Evolutionary conservation across 2,797 vertebrate species (phyloP).

Genomic region (Bovichtus variegatus): DNA sequence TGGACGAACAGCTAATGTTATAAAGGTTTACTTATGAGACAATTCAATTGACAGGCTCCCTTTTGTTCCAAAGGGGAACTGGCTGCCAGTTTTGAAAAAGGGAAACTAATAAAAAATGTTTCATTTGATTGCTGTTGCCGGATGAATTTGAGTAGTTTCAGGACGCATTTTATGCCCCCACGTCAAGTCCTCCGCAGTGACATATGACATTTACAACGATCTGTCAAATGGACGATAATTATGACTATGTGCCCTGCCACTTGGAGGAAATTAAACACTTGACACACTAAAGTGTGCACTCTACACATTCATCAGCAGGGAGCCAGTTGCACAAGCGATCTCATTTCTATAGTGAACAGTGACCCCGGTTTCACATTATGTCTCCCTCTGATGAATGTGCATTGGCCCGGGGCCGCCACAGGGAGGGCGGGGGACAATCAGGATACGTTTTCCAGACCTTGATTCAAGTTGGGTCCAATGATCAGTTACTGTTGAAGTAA

Average conservation of each 20-base stretch:
- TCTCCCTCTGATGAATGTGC: slow-evolving; percentile 13
- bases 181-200: slow-evolving; percentile 44
- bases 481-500: slow-evolving; percentile 26
- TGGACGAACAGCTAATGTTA: slow-evolving; percentile 34
- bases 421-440: neutral
- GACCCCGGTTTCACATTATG: slow-evolving; percentile 27
- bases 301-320: slow-evolving; percentile 32
- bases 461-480: slow-evolving; percentile 12
- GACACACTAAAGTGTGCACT: slow-evolving; percentile 31
- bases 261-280: slow-evolving; percentile 69
- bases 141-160: slow-evolving; percentile 54
- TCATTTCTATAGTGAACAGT: slow-evolving; percentile 43
- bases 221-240: slow-evolving; percentile 55
- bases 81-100: slow-evolving; percentile 53
- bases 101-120: slow-evolving; percentile 67
- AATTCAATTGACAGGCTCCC: slow-evolving; percentile 64
- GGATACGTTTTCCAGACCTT: slow-evolving; percentile 6
- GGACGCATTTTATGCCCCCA: slow-evolving; percentile 37
- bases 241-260: slow-evolving; percentile 20
- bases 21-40: slow-evolving; percentile 56
- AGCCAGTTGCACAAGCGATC: slow-evolving; percentile 4
- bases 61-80: slow-evolving; percentile 66
- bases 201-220: slow-evolving; percentile 58
- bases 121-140: slow-evolving; percentile 52
- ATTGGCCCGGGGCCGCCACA: slow-evolving; percentile 15